Evolutionary conservation across 2,113 vertebrate species (phyloP), one percentile per base, ranked within the genome.

Genomic region (Pelvicachromis taeniatus): DNA sequence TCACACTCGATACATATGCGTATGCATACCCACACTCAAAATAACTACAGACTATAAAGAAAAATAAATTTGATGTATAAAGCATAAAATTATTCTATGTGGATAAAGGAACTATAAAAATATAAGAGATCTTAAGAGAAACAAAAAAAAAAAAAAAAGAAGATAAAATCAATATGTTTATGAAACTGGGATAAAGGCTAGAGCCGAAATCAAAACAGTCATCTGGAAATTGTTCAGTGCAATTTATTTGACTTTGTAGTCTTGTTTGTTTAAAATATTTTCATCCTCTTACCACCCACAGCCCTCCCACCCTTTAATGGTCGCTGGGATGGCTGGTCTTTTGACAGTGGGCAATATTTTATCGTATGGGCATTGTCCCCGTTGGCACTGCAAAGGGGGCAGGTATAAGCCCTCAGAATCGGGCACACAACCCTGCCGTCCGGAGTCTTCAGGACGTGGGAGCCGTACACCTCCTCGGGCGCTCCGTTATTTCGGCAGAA

Each of bases 401-500:
- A 97, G 13, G 96, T 97, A 84, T 97, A 97, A 53, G 96, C 96
- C 92, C 96, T 92, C 82, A 97, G 94, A 81, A 97, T 96, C 38
- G 96, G 96, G 80, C 96, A 97, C 85, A 97, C 94, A 1, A 97
- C 96, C 84, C 96, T 89, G 12, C 96, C 96, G 84, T 97, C 96
- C 54, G 96, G 96, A 5, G 96, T 96, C 94, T 97, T 97, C 89
- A 97, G 95, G 40, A 97, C 96, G 92, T 97, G 96, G 7, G 96
- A 96, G 81, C 96, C 96, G 93, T 96, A 97, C 91, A 97, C 96
- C 91, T 97, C 96, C 93, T 97, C 96, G 1, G 96, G 96, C 1
- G 96, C 96, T 56, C 96, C 96, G 94, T 97, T 97, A 94, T 97
- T 97, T 90, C 96, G 88, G 92, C 96, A 97, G 95, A 97, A 97